phyloP scores from a whole-genome alignment of 2,797 vertebrate species.

The Calcarius lapponicus region DNA sequence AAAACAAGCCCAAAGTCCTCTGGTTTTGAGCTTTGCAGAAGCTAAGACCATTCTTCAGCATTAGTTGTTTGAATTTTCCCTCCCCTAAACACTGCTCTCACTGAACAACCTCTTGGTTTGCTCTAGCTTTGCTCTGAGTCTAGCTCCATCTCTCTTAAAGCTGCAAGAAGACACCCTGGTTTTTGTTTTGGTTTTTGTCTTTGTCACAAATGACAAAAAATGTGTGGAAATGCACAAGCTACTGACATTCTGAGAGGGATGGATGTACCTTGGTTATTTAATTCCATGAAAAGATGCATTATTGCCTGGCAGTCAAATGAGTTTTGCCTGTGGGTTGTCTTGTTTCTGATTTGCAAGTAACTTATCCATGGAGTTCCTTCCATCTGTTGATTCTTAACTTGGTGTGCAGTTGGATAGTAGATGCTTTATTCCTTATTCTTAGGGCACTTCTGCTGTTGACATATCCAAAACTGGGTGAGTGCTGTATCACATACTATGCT shows the following conservation, averaged over 20 bases:
- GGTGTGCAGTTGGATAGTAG: not conserved
- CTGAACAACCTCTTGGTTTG: not conserved
- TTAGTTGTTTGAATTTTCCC: not conserved
- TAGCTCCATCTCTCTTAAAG: not conserved
- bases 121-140: not conserved
- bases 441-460: not conserved
- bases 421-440: not conserved
- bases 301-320: not conserved
- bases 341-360: not conserved
- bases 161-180: not conserved
- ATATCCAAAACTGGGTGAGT: not conserved
- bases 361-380: not conserved
- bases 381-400: not conserved
- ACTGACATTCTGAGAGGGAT: not conserved
- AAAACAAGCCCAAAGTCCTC: not conserved
- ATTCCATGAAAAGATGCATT: not conserved
- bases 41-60: not conserved
- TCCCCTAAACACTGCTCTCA: not conserved
- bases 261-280: not conserved
- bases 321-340: not conserved
- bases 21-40: not conserved
- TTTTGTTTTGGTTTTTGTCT: not conserved
- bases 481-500: not conserved
- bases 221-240: not conserved
- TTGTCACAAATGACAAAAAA: not conserved